Conservation (phyloP, 2,888 invertebrate species). For the Diplazon laetatorius region DNA sequence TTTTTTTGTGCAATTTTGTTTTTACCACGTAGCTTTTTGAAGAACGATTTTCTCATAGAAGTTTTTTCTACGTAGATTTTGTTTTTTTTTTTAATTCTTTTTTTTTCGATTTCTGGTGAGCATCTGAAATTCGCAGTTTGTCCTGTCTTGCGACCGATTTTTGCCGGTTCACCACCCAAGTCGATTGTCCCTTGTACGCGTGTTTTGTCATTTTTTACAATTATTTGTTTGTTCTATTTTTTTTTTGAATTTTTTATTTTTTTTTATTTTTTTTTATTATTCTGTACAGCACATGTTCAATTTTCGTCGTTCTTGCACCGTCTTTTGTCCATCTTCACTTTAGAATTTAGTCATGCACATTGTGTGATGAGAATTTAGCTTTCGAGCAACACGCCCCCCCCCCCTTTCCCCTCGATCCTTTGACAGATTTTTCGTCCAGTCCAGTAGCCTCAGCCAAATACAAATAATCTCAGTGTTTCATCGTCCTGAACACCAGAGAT, state of each 20-base stretch:
- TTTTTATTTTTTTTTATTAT: conserved; percentile 21
- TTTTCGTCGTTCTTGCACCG: conserved; percentile 43
- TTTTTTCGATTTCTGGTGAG: background rate
- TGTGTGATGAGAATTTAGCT: conserved; percentile 49
- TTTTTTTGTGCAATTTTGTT: conserved; percentile 16
- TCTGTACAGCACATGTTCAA: conserved; percentile 49
- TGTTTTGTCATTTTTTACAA: background rate
- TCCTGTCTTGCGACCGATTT: conserved; percentile 55
- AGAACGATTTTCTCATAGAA: conserved; percentile 27
- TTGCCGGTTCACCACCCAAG: conserved; percentile 47
- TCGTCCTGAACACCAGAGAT: conserved; percentile 35
- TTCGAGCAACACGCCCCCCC: conserved; percentile 17
- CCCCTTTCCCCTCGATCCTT: conserved; percentile 8
- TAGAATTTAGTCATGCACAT: conserved; percentile 35
- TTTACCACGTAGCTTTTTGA: conserved; percentile 40
- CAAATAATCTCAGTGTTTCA: conserved; percentile 17
- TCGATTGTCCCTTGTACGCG: conserved; percentile 47
- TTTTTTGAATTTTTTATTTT: conserved; percentile 13
- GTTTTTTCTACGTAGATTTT: conserved; percentile 38
- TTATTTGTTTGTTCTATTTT: conserved; percentile 16
- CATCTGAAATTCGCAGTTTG: conserved; percentile 47
- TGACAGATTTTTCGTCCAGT: conserved; percentile 29
- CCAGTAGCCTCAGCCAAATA: conserved; percentile 36
- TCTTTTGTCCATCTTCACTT: conserved; percentile 42
- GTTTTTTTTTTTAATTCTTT: conserved; percentile 28